phyloP scores from a whole-genome alignment of 2,113 vertebrate genomes.

The Pheucticus melanocephalus region DNA sequence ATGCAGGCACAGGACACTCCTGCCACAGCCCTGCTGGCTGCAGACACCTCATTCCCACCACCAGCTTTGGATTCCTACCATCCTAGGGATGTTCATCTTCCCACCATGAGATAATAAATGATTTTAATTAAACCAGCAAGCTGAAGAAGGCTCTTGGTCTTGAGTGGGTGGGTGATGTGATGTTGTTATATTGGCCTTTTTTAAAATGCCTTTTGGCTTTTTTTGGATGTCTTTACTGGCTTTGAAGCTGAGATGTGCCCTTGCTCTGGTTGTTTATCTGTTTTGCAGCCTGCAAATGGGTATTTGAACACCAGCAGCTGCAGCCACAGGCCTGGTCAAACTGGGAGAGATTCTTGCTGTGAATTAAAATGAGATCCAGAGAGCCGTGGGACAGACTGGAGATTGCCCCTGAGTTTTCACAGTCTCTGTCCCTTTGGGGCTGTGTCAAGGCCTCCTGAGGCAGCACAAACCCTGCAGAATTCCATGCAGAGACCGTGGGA shows the following conservation, averaged over 20 bases:
- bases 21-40: not conserved
- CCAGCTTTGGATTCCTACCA: not conserved
- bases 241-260: not conserved
- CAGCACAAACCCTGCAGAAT: not conserved
- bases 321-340: not conserved
- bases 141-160: not conserved
- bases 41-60: rapidly evolving
- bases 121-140: not conserved
- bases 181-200: not conserved
- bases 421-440: not conserved
- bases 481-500: rapidly evolving
- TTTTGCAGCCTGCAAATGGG: not conserved
- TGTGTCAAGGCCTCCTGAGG: not conserved
- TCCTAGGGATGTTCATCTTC: not conserved
- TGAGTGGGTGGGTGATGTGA: not conserved
- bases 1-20: not conserved
- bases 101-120: not conserved
- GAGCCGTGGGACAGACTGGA: not conserved
- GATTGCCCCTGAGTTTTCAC: not conserved
- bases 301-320: not conserved
- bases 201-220: not conserved
- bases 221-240: not conserved
- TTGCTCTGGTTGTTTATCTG: not conserved
- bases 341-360: not conserved
- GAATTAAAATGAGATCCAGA: not conserved